Base-by-base conservation (phyloP, 2,113 vertebrate species). In the Numenius arquata region DNA sequence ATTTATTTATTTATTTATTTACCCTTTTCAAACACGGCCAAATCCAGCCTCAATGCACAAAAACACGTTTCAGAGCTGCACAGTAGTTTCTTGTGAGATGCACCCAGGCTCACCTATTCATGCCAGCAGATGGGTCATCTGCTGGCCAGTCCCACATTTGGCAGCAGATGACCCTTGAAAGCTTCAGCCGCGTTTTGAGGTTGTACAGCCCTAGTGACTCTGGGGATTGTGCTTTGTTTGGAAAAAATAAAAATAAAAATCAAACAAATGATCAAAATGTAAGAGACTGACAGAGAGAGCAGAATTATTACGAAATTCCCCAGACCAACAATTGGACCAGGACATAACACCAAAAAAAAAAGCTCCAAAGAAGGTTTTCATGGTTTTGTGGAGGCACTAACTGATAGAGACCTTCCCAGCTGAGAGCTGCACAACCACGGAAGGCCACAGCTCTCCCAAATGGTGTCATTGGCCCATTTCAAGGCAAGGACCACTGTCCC, bases 81-180 rank as follows among this genome's bases (percentile, higher is more conserved):
- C 85, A 95, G 90, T 58, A 61, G 62, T 22, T 90, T 65, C 70
- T 90, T 94, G 83, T 92, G 75, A 92, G 77, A 78, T 36, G 86
- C 5, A 29, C 52, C 61, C 76, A 43, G 76, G 68, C 34, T 68
- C 40, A 41, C 52, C 45, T 67, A 4, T 13, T 9, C 36, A 19
- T 75, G 92, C 88, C 92, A 92, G 73, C 32, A 65, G 34, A 47
- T 23, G 3, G 20, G 34, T 66, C 71, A 90, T 52, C 52, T 25
- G 32, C 43, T 78, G 72, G 52, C 56, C 5, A 68, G 29, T 14
- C 74, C 20, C 36, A 58, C 20, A 67, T 30, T 47, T 47, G 65
- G 32, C 81, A 91, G 53, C 0, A 67, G 71, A 45, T 15, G n/a
- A 77, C 45, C 18, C 38, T 23, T 7, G 1, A 80, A 70, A 59